Evolutionary conservation across 2,888 invertebrate genomes (phyloP).

Genomic region (Hartigia nigra): DNA sequence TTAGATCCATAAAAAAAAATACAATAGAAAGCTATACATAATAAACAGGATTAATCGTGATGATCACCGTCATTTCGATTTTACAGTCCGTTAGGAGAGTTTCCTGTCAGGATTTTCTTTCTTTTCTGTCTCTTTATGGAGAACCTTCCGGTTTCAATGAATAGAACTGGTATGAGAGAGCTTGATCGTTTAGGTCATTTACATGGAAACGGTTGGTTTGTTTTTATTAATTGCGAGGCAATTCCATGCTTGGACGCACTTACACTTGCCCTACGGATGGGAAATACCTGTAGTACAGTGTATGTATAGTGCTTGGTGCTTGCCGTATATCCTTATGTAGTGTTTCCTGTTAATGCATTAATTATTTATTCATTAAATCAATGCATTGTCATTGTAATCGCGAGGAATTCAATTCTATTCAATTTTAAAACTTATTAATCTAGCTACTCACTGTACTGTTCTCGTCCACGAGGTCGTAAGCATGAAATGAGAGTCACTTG

Average conservation of each 20-base stretch:
- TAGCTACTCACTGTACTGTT: background rate
- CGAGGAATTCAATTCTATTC: background rate
- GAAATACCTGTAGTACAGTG: background rate
- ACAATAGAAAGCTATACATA: background rate
- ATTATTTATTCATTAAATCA: background rate
- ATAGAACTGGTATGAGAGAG: background rate
- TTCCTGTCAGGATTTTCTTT: background rate
- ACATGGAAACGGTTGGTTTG: background rate
- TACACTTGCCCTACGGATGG: background rate
- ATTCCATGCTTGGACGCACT: background rate
- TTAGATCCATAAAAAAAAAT: background rate
- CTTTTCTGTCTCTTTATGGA: background rate
- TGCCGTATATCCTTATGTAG: background rate
- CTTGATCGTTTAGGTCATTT: background rate
- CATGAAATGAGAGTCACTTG: conserved; percentile 26
- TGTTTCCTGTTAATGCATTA: background rate
- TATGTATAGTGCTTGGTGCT: background rate
- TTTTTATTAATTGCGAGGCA: background rate
- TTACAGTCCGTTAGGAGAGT: background rate
- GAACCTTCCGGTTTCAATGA: background rate
- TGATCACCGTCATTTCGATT: background rate
- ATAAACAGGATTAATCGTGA: background rate
- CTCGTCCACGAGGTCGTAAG: background rate
- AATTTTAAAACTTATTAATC: background rate
- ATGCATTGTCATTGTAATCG: background rate